phyloP scores from a whole-genome alignment of 2,113 vertebrate species.

The Campylomormyrus numenius region DNA sequence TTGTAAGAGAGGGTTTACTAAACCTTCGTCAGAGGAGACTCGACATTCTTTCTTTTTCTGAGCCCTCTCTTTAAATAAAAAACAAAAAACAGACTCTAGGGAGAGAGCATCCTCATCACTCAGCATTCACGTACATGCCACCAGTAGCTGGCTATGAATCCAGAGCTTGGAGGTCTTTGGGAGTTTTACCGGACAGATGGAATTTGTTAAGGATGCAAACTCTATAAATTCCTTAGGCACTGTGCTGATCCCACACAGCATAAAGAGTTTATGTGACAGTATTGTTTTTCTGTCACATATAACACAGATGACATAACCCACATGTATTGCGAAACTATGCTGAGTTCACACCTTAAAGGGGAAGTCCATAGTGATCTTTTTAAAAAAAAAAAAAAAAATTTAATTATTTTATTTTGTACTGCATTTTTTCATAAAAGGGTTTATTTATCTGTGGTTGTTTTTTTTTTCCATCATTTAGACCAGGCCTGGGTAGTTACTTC shows the following conservation, averaged over 20 bases:
- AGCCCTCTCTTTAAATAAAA: neutral
- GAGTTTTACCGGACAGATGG: neutral
- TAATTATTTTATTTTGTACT: neutral
- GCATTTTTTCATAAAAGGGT: neutral
- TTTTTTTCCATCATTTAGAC: neutral
- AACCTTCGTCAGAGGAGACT: neutral
- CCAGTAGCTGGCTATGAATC: neutral
- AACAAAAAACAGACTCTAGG: neutral
- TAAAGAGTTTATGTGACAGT: neutral
- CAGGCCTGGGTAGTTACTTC: neutral
- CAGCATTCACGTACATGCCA: neutral
- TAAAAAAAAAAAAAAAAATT: neutral
- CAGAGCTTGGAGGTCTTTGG: neutral
- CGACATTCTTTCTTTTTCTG: neutral
- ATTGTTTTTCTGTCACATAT: neutral
- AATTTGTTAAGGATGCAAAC: neutral
- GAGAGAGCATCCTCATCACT: neutral
- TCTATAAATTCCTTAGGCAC: neutral
- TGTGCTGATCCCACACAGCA: neutral
- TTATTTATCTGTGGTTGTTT: neutral
- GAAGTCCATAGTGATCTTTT: neutral
- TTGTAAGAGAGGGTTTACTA: neutral
- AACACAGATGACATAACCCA: neutral
- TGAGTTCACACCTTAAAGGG: neutral
- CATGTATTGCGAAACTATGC: neutral